Evolutionary conservation across 2,113 vertebrate species (phyloP).

Genomic region (Morone saxatilis): DNA sequence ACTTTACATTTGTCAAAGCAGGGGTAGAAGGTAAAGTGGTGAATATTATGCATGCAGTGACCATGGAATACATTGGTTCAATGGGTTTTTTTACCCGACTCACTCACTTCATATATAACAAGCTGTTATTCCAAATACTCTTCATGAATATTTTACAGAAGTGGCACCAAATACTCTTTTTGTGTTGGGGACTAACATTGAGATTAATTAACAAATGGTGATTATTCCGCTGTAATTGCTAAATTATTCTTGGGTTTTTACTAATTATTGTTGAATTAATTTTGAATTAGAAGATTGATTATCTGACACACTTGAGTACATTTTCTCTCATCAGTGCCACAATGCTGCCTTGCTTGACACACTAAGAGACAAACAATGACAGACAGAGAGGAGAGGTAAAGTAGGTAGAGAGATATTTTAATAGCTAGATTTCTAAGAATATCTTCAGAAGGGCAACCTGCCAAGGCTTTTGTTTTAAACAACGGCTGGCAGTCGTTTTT

Average conservation of each 20-base stretch:
- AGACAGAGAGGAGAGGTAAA: conserved; percentile 24
- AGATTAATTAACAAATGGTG: conserved; percentile 1
- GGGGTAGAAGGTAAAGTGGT: conserved; percentile 46
- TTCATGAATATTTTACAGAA: conserved; percentile 15
- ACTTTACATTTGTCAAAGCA: conserved; percentile 31
- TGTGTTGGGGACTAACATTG: not conserved
- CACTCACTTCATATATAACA: conserved; percentile 25
- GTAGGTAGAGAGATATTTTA: conserved; percentile 50
- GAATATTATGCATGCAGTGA: conserved; percentile 43
- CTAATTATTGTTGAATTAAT: not conserved
- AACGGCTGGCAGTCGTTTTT: conserved; percentile 41
- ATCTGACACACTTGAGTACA: not conserved
- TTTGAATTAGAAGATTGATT: not conserved
- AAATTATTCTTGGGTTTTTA: not conserved
- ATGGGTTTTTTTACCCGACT: conserved; percentile 11
- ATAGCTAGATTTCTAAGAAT: conserved; percentile 70
- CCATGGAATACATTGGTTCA: conserved; percentile 30
- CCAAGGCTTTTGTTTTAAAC: conserved; percentile 46
- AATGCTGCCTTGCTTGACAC: not conserved
- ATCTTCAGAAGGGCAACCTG: conserved; percentile 64
- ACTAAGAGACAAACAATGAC: conserved; percentile 18
- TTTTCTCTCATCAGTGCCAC: not conserved
- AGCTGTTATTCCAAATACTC: conserved; percentile 30
- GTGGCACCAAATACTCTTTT: conserved; percentile 11
- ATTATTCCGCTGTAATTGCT: not conserved